phyloP scores from a whole-genome alignment of 1,140 invertebrate genomes.

The Drosophila cardini region DNA sequence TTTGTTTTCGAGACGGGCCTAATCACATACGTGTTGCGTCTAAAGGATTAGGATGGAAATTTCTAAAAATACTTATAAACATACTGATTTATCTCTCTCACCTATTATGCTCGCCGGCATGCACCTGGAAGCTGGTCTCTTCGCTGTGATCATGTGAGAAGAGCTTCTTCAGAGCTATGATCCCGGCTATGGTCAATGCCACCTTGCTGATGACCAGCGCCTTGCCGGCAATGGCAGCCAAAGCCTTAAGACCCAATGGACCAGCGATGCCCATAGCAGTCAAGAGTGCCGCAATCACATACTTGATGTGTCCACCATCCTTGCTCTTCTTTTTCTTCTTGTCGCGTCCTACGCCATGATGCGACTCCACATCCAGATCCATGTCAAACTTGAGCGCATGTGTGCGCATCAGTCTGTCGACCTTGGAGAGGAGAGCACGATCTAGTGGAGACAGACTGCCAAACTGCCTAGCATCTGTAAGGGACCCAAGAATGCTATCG shows the following conservation, averaged over 20 bases:
- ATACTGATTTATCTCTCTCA: conserved; percentile 54
- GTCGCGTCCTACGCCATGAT: conserved; percentile 47
- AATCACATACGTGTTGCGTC: conserved; percentile 87
- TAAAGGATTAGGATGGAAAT: conserved; percentile 82
- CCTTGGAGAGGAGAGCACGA: conserved; percentile 72
- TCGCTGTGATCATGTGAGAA: conserved; percentile 87
- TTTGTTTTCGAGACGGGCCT: conserved; percentile 85
- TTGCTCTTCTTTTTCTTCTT: conserved; percentile 73
- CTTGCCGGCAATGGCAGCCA: conserved; percentile 88
- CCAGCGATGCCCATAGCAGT: conserved; percentile 88
- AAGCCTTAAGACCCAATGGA: conserved; percentile 86
- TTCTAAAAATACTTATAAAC: too few species aligned
- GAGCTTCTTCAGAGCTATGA: conserved; percentile 89
- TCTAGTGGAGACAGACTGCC: conserved; percentile 67
- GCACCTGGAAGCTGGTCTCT: conserved; percentile 88
- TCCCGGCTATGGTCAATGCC: conserved; percentile 88
- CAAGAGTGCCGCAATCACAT: conserved; percentile 87
- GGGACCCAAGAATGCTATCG: conserved; percentile 65
- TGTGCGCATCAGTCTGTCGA: conserved; percentile 77
- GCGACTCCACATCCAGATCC: conserved; percentile 19
- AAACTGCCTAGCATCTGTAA: conserved; percentile 75
- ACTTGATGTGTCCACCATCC: conserved; percentile 84
- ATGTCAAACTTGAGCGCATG: conserved; percentile 78
- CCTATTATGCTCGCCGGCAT: conserved; percentile 88
- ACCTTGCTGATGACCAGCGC: conserved; percentile 89